Base-by-base conservation (phyloP, 2,797 vertebrate genomes). In the Discoglossus pictus region DNA sequence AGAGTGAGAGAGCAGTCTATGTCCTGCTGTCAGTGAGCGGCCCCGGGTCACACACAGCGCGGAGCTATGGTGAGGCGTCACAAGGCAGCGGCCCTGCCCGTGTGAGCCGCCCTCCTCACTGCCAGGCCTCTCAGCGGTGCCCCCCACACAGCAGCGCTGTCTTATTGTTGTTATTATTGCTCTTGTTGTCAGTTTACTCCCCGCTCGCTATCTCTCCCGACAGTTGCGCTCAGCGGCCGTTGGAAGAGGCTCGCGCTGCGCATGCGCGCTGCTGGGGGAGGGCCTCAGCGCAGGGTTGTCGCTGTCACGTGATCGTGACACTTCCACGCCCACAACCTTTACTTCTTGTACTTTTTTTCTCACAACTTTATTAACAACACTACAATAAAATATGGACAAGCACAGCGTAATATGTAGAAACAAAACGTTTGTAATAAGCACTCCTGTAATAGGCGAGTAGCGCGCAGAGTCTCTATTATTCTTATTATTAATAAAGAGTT, bases 191-290 rank as follows among this genome's bases (percentile, higher is more conserved):
- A 47, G 24, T 58, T 56, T 12, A 9, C 38, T 31, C 24, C 23
- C 60, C 36, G 21, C 44, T 36, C 56, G 54, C 66, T 51, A 52
- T 44, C 44, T n/a, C 23, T 3, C 46, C 46, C 21, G 43, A 58
- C 25, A 70, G 67, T 54, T 23, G 43, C 23, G 60, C 60, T 64
- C 61, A 40, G 52, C 68, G 52, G 68, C 68, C 68, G 68, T 71
- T 71, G 68, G 61, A 71, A 56, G 18, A 71, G 53, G 61, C 61
- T 52, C 36, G 24, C 36, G 51, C 42, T 39, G 52, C 68, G 61
- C 52, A 35, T 71, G 68, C 68, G 68, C 53, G 18, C 23, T 43
- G 13, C 25, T 38, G 48, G 24, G 61, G 61, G 59, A 44, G 18
- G 44, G 25, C 43, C 42, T 23, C 40, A 55, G 60, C 31, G 34